These are phyloP conservation scores for Lysandra bellargus DNA, from an alignment of 2,888 invertebrate species.

Conservation along the genomic window DNA sequence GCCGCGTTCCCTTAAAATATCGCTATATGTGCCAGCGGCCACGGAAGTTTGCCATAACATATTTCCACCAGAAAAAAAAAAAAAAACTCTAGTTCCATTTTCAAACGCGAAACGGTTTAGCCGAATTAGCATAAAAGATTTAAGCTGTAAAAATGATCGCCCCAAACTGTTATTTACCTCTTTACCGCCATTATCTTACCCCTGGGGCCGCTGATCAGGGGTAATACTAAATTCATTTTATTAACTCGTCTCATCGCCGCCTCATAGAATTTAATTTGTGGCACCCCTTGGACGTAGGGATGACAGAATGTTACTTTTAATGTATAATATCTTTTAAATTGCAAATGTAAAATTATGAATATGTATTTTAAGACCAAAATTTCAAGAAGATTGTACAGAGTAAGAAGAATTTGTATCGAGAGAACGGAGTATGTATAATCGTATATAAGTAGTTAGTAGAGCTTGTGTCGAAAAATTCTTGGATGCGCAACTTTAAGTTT, in stretches of 20 bases:
- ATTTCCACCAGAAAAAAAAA: not conserved
- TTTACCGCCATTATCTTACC: constrained; percentile 62
- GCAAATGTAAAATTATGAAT: no score
- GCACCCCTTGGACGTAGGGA: constrained; percentile 41
- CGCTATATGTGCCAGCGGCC: not conserved
- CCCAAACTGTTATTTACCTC: constrained; percentile 65
- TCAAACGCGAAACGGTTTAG: not conserved
- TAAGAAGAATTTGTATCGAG: not conserved
- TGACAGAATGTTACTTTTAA: constrained; percentile 30
- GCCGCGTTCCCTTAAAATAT: not conserved
- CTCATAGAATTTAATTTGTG: constrained; percentile 66
- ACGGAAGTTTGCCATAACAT: not conserved
- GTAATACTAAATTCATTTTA: constrained; percentile 73
- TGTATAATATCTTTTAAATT: not conserved
- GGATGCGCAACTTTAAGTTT: no score
- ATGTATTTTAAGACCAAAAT: no score
- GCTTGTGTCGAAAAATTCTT: not conserved
- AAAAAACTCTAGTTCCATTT: not conserved
- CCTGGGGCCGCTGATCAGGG: constrained; percentile 61
- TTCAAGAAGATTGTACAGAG: no score
- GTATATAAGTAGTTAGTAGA: not conserved
- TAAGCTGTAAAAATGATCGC: constrained; percentile 39
- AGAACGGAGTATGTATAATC: not conserved
- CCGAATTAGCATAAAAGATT: constrained; percentile 26
- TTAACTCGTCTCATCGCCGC: constrained; percentile 77